Conservation (phyloP, 2,888 invertebrate genomes). For the Drosophila yooni region DNA sequence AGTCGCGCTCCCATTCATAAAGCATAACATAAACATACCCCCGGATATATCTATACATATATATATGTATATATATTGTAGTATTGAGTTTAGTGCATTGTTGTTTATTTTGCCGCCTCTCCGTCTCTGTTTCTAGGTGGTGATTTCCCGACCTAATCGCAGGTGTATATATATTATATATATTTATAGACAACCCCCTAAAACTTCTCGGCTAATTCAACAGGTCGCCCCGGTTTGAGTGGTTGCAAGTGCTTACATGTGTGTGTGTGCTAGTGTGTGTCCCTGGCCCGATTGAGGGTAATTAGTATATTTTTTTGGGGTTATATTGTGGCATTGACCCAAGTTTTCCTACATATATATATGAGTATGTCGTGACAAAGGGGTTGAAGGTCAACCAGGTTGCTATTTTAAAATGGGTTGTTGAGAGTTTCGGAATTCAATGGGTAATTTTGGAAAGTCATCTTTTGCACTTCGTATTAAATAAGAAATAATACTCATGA, state of each 20-base stretch:
- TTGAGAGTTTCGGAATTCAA: slow-evolving; percentile 33
- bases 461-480: neutral
- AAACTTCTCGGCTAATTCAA: slow-evolving; percentile 52
- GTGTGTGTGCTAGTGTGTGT: slow-evolving; percentile 9
- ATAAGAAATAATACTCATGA: neutral
- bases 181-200: slow-evolving; percentile 56
- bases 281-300: slow-evolving; percentile 50
- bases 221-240: slow-evolving; percentile 57
- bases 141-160: slow-evolving; percentile 58
- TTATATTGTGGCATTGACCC: slow-evolving; percentile 59
- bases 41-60: slow-evolving; percentile 29
- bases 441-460: neutral
- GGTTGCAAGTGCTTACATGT: slow-evolving; percentile 34
- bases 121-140: slow-evolving; percentile 53
- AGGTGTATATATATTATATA: slow-evolving; percentile 47
- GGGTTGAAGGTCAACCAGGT: slow-evolving; percentile 52
- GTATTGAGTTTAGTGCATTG: slow-evolving; percentile 26
- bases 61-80: slow-evolving; percentile 1
- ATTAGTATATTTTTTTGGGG: slow-evolving; percentile 57
- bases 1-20: slow-evolving; percentile 77
- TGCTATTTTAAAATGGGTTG: slow-evolving; percentile 3
- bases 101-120: slow-evolving; percentile 50
- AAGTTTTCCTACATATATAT: slow-evolving; percentile 13
- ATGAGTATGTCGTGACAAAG: neutral
- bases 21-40: slow-evolving; percentile 74